Evolutionary conservation across 2,888 invertebrate species (phyloP).

Genomic region (Ommatoiulus sabulosus): DNA sequence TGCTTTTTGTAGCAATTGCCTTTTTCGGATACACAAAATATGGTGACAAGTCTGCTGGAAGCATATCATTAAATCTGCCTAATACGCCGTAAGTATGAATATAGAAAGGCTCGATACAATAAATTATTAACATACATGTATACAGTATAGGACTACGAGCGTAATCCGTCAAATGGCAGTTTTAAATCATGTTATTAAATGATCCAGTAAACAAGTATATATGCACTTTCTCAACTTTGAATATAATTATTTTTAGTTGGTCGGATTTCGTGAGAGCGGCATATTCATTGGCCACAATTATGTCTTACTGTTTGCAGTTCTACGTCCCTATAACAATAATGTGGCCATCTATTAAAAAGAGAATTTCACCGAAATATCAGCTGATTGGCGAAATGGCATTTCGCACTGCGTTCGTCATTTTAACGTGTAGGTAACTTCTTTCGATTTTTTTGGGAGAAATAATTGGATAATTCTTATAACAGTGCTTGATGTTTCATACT

Average conservation of each 20-base stretch:
- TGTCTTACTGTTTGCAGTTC: slow-evolving; percentile 93
- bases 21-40: slow-evolving; percentile 71
- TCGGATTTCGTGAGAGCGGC: slow-evolving; percentile 72
- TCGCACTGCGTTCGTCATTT: slow-evolving; percentile 29
- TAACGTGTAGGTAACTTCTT: slow-evolving; percentile 52
- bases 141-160: too few species aligned
- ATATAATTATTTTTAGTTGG: background rate
- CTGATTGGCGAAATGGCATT: slow-evolving; percentile 49
- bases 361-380: slow-evolving; percentile 56
- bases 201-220: too few species aligned
- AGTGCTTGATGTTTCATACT: background rate
- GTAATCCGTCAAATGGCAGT: too few species aligned
- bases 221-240: too few species aligned
- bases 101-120: background rate
- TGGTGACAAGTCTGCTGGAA: slow-evolving; percentile 67
- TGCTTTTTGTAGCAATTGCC: slow-evolving; percentile 69
- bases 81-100: slow-evolving; percentile 62
- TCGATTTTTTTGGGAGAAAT: too few species aligned
- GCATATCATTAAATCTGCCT: slow-evolving; percentile 71
- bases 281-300: slow-evolving; percentile 88
- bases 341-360: slow-evolving; percentile 77
- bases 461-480: too few species aligned
- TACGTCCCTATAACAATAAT: slow-evolving; percentile 93
- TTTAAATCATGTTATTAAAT: too few species aligned
- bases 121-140: too few species aligned